A percentile compares a stretch with the other conserved stretches of the same genome.
These are phyloP conservation scores for Erannis defoliaria DNA, from an alignment of 2,888 invertebrate genomes.

Conservation along the genomic window DNA sequence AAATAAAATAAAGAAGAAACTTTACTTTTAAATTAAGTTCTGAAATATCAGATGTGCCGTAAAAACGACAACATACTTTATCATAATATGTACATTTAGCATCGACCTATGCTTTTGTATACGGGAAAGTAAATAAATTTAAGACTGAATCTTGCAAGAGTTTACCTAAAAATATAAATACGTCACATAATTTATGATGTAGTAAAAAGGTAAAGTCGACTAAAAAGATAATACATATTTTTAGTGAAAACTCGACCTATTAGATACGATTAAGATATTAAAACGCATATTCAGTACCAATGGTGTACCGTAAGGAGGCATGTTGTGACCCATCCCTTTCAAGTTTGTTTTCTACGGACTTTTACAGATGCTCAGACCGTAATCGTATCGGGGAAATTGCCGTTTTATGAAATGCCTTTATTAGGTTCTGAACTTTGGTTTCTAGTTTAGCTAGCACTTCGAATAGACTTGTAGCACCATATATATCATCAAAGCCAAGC, in stretches of 20 bases:
- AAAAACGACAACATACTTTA: constrained; percentile 6
- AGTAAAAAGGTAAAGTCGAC: too few species aligned
- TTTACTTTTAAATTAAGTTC: constrained; percentile 15
- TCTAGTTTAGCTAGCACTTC: constrained; percentile 1
- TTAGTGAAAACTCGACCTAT: background rate
- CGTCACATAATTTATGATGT: too few species aligned
- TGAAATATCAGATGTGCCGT: constrained; percentile 8
- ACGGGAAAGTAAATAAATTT: constrained; percentile 4
- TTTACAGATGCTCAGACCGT: constrained; percentile 25
- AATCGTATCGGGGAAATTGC: constrained; percentile 28
- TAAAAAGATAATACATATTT: too few species aligned
- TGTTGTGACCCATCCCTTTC: constrained; percentile 23
- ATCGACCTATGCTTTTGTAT: constrained; percentile 6
- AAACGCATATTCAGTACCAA: background rate
- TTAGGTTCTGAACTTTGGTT: constrained; percentile 13
- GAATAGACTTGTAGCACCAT: constrained; percentile 32
- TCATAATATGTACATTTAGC: constrained; percentile 1
- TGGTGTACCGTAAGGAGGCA: constrained; percentile 26
- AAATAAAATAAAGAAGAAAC: constrained; percentile 19
- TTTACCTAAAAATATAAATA: too few species aligned
- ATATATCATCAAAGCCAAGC: constrained; percentile 27
- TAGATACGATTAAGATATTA: background rate
- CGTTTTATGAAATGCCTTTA: constrained; percentile 20
- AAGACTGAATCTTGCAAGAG: background rate
- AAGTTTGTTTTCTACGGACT: constrained; percentile 19